phyloP scores from a whole-genome alignment of 2,797 vertebrate genomes.

The Gallirallus australis region DNA sequence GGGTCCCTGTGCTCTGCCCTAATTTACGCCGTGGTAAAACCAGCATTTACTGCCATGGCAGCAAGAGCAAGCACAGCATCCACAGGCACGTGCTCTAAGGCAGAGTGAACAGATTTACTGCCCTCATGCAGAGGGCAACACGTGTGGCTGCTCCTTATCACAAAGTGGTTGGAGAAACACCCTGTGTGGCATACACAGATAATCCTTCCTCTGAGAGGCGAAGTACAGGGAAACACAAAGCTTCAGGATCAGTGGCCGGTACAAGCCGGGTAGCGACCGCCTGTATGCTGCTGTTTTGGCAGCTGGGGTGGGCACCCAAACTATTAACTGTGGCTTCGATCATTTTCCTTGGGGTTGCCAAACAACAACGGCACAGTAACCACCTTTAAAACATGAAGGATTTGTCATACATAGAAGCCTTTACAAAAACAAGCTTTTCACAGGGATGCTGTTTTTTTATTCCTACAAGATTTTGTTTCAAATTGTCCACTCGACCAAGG shows the following conservation, averaged over 20 bases:
- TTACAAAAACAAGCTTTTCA: not conserved
- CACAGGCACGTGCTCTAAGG: not conserved
- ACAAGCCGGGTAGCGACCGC: not conserved
- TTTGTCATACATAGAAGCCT: not conserved
- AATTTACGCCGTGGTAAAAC: not conserved
- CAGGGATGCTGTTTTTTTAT: not conserved
- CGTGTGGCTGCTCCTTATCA: not conserved
- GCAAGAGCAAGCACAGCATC: not conserved
- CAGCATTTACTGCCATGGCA: not conserved
- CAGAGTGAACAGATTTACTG: not conserved
- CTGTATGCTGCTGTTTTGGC: not conserved
- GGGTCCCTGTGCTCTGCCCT: not conserved
- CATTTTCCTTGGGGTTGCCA: not conserved
- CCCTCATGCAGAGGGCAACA: not conserved
- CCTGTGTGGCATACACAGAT: fast-evolving
- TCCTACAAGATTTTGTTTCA: not conserved
- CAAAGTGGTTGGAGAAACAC: not conserved
- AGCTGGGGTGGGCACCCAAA: not conserved
- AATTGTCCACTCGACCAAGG: not conserved
- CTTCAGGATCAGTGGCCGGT: not conserved
- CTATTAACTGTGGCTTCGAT: not conserved
- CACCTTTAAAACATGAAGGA: not conserved
- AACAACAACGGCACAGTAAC: not conserved
- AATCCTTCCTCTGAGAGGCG: not conserved
- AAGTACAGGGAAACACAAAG: not conserved